Evolutionary conservation across 2,797 vertebrate species (phyloP), one percentile per base, ranked within the genome.

Genomic region (Peromyscus melanophrys): DNA sequence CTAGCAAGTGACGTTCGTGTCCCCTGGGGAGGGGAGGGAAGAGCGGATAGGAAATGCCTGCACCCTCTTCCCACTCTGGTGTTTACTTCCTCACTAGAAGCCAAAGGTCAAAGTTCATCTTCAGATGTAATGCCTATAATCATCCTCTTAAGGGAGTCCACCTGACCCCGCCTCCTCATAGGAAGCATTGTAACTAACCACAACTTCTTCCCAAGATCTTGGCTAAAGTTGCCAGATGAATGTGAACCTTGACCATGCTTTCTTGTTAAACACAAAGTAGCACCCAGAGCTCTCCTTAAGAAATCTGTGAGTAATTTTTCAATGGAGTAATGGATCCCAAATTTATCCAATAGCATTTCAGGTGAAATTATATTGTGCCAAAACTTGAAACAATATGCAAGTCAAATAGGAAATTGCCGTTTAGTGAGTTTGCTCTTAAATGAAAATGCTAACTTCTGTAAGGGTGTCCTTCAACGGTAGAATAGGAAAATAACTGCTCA

Each of bases 61-160:
- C n/a, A 52, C 55, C 92, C 69, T 93, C 96, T 94, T 95, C 95
- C 52, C 46, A 7, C 86, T 97, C 97, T 96, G 95, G 83, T 98
- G 97, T 98, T 97, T 96, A 90, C 98, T 97, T 98, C 97, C 96
- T 98, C 88, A 91, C 96, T 97, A 97, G 25, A 93, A 98, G 98
- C 98, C 98, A 99, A 99, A 99, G 98, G 98, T 97, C 92, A 98
- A 98, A 88, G 96, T 98, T 97, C 95, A 95, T 97, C 94, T 98
- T 95, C 82, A 97, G 96, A 98, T 97, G 43, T 81, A 93, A 97
- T 95, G 96, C 97, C 98, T 98, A 89, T 97, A 97, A 95, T 96
- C 95, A 89, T 96, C 97, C 97, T 93, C 96, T 90, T 97, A 96
- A 95, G 96, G 95, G 97, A 97, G 95, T 96, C 27, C 1, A 96